Percentiles rank a stretch among this genome's conserved stretches.
Evolutionary conservation across 2,797 vertebrate genomes (phyloP).

Genomic region (Urosaurus nigricauda): DNA sequence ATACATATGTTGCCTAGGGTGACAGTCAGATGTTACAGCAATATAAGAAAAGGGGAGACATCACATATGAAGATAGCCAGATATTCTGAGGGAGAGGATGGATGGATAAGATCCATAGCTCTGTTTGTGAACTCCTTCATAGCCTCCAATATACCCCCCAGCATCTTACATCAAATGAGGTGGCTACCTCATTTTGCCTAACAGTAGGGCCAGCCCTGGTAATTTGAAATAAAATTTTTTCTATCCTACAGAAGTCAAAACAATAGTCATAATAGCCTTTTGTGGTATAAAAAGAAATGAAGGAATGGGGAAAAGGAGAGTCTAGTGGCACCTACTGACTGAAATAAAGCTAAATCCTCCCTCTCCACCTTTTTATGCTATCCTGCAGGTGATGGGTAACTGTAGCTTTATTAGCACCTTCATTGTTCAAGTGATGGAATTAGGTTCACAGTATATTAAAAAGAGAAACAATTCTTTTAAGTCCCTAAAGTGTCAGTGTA

Average conservation of each 20-base stretch:
- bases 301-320: too few relatives aligned
- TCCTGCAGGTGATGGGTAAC: not conserved
- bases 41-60: not conserved
- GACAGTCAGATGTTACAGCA: not conserved
- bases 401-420: not conserved
- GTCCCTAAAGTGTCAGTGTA: not conserved
- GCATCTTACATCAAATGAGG: not conserved
- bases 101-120: not conserved
- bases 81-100: not conserved
- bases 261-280: too few relatives aligned
- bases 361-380: too few relatives aligned
- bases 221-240: not conserved
- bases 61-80: not conserved
- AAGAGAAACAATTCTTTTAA: not conserved
- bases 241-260: not conserved
- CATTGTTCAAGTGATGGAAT: not conserved
- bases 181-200: not conserved
- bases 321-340: too few relatives aligned
- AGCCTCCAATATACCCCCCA: not conserved
- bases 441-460: not conserved
- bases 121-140: not conserved
- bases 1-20: not conserved
- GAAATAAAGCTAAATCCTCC: too few relatives aligned
- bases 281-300: too few relatives aligned
- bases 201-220: not conserved